Base-by-base conservation (phyloP, 2,888 invertebrate species). In the Calameuta idolon region DNA sequence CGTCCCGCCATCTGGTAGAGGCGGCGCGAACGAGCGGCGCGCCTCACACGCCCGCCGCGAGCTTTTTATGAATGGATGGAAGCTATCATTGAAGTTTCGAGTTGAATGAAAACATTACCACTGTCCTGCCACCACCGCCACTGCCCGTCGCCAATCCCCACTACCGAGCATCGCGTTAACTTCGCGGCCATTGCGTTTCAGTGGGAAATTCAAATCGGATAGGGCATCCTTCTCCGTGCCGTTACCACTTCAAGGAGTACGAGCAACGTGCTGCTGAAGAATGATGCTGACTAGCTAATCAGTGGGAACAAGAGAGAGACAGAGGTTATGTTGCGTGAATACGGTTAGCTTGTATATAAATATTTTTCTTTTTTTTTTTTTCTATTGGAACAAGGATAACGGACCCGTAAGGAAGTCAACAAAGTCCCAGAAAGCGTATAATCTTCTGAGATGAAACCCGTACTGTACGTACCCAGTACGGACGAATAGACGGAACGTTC, bases 11-110 rank as follows among this genome's bases (percentile, higher is more conserved):
- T 90, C 91, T 91, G 88, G 87, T 86, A 90, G 87, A 86, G 74
- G 85, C 83, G 83, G 85, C 85, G 84, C 79, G 69, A 79, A 75
- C 79, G 75, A 74, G 35, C 73, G 74, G 77, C 79, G 80, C 82
- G 87, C 86, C 83, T 85, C 87, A 86, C 83, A 86, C 86, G 87
- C 78, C 33, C 55, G 76, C 73, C 71, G 76, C 33, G 74, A 75
- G 89, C 91, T 91, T 91, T 91, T 91, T 91, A 91, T 91, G 91
- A 91, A 91, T 91, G 91, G 90, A 90, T 90, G 89, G 90, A 91
- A 90, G 91, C 91, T 91, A 91, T 91, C 91, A 91, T 91, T 91
- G 91, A 91, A 91, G 91, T 91, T 90, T 90, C 89, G 89, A 85
- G 89, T 90, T 91, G 91, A 91, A 91, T 91, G 91, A 91, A 91